Base-by-base conservation (phyloP, 1,140 invertebrate genomes). In the Elymnias hypermnestra region DNA sequence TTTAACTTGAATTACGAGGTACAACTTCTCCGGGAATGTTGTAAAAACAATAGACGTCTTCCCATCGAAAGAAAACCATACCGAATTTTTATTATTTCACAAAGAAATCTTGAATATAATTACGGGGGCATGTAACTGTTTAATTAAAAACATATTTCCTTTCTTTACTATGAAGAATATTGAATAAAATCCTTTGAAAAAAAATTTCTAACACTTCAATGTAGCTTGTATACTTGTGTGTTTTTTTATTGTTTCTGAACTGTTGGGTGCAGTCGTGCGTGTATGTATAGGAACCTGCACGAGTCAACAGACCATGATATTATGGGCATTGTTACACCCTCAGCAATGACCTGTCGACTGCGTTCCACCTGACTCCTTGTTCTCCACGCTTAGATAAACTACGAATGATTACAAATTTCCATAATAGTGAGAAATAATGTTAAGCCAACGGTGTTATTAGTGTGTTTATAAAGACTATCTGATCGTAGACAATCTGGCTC, bases 321-420 rank as follows among this genome's bases (percentile, higher is more conserved):
- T 57, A 59, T 55, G 60, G 51, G 52, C 63, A 76, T 69, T 78
- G 66, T 74, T 63, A 57, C 58, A 58, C 68, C 58, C 57, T 49
- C 58, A 66, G 58, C 64, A 68, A 63, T 66, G 52, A 70, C 44
- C 60, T 47, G 48, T 52, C 46, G 28, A 55, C 18, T 49, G 47
- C 22, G 54, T 19, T 55, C 22, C 26, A 12, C 6, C 25, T 37
- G 39, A 29, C 25, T 37, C 14, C 38, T 39, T 39, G 28, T 45
- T 15, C 18, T 35, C 2, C 1, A 8, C 18, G 8, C 3, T 2
- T 15, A 3, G 7, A 29, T 26, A 9, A 26, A 26, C 10, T 9
- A 9, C 23, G 9, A 6, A 22, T 1, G 5, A 22, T 29, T 29
- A 29, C 9, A 3, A 29, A 12, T 29, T 12, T 0, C 4, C n/a